phyloP scores from a whole-genome alignment of 2,113 vertebrate species.

The Heteronetta atricapilla region DNA sequence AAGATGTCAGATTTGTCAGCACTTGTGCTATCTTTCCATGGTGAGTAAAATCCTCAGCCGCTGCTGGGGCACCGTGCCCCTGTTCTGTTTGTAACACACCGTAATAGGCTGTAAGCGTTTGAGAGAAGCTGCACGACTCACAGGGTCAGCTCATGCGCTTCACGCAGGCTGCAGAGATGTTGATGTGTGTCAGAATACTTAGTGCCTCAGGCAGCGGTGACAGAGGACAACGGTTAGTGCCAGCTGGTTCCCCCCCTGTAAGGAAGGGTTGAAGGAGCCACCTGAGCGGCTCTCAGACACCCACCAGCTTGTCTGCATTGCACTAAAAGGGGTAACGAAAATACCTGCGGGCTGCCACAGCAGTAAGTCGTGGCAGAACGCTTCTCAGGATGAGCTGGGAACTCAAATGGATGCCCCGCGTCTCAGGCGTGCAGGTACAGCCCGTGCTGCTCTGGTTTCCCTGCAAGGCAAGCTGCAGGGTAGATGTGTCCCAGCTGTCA shows the following conservation, averaged over 20 bases:
- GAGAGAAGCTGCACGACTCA: not conserved
- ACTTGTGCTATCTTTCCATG: constrained; percentile 98
- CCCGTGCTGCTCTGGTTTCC: accelerated
- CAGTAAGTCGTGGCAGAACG: not conserved
- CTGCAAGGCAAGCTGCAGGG: not conserved
- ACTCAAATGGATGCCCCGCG: accelerated
- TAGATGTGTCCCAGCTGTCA: not conserved
- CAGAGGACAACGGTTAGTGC: not conserved
- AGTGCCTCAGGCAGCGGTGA: not conserved
- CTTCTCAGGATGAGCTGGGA: not conserved
- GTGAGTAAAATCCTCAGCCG: constrained; percentile 71
- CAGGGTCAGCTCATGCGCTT: accelerated
- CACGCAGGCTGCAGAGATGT: accelerated
- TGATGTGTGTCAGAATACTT: not conserved
- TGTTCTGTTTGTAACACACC: no score
- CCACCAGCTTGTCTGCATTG: accelerated
- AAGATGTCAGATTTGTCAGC: constrained; percentile 96
- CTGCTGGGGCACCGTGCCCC: accelerated
- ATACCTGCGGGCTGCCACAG: not conserved
- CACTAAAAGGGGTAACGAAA: not conserved
- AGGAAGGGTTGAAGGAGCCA: not conserved
- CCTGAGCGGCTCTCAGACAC: accelerated
- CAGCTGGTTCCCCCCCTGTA: not conserved
- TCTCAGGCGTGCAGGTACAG: not conserved
- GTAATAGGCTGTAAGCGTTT: accelerated